Base-by-base conservation (phyloP, 2,888 invertebrate genomes). In the Agrochola circellaris region DNA sequence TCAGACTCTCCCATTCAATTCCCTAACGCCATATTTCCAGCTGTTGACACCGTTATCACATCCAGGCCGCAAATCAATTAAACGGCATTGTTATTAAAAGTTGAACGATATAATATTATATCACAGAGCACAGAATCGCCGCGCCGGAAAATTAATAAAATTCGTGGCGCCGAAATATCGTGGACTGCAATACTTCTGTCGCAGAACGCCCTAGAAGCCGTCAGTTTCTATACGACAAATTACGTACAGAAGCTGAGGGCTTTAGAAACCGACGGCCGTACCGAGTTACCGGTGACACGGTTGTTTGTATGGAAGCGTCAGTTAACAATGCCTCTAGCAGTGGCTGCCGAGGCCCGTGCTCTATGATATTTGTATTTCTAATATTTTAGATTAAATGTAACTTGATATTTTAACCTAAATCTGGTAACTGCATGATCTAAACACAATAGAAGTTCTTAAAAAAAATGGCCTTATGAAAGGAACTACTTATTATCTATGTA, bases 1-100 rank as follows among this genome's bases (percentile, higher is more conserved):
- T n/a, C 34, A 23, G 9, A 64, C 38, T 65, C 17, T 58, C 26
- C 23, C 23, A 64, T 48, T 58, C 17, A 48, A 58, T 75, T 58
- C 34, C 17, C 30, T 15, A 1, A 38, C n/a, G 15, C 20, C 7
- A 3, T 58, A 48, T 23, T 58, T 26, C 38, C 20, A 58, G 58
- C 60, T 75, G 13, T 58, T 26, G 15, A 73, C 20, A 23, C 75
- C 54, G 34, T 56, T 75, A 56, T 54, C 23, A 11, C 3, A 26
- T 54, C 11, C 54, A 75, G 34, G 34, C 34, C 11, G 23, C 61
- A 15, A 42, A 74, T 74, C 42, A 62, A 74, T 64, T 26, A 56
- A 72, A 23, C 56, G 23, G 45, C 64, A 64, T 56, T 38, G 45
- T n/a, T n/a, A n/a, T n/a, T n/a, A 56, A 38, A 64, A 45, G n/a